These are phyloP conservation scores for Acanthacorydalis orientalis DNA, from an alignment of 2,888 invertebrate genomes.

Conservation along the genomic window DNA sequence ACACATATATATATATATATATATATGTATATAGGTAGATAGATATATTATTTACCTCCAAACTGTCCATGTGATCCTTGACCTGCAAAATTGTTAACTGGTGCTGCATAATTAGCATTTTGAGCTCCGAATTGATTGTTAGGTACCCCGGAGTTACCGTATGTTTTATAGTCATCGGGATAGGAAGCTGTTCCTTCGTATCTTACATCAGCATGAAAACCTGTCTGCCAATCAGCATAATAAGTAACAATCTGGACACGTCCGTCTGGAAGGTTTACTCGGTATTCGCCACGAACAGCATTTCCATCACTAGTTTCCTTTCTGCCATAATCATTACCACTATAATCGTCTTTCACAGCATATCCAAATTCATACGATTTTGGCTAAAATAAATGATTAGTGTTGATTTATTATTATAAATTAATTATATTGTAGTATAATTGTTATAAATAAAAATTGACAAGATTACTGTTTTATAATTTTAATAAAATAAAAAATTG, in stretches of 20 bases:
- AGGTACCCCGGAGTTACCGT: conserved; percentile 8
- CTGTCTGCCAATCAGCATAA: conserved; percentile 63
- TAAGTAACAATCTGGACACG: conserved; percentile 52
- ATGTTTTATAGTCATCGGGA: conserved; percentile 12
- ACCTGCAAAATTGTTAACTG: conserved; percentile 26
- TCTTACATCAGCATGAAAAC: conserved; percentile 60
- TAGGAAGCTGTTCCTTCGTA: conserved; percentile 18
- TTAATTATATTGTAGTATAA: too few species aligned
- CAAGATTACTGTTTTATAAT: too few species aligned
- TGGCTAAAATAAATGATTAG: conserved; percentile 28
- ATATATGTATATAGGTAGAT: too few species aligned
- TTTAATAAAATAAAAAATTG: too few species aligned
- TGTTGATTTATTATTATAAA: too few species aligned
- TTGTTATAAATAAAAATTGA: too few species aligned
- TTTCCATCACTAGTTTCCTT: conserved; percentile 57
- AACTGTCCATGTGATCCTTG: conserved; percentile 19
- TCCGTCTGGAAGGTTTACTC: conserved; percentile 42
- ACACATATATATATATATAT: too few species aligned
- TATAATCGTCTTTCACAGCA: conserved; percentile 58
- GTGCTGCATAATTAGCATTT: conserved; percentile 26
- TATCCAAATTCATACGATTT: conserved; percentile 67
- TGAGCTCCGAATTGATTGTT: conserved; percentile 16
- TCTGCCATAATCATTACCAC: conserved; percentile 56
- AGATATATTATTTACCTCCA: too few species aligned
- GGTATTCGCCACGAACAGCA: conserved; percentile 43